phyloP scores from a whole-genome alignment of 2,797 vertebrate genomes.

The Nothura maculosa region DNA sequence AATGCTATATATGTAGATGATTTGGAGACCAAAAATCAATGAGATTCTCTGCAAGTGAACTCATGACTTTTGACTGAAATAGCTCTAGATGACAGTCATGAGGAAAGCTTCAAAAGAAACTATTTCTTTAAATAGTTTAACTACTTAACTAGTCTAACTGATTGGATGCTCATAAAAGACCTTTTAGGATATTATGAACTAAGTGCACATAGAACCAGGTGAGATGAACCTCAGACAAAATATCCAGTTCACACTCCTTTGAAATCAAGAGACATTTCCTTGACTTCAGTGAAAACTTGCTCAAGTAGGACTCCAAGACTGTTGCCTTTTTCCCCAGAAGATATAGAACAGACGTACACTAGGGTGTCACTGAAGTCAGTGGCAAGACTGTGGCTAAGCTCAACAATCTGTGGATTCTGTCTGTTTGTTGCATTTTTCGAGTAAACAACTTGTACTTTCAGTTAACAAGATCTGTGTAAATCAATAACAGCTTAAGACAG shows the following conservation, averaged over 20 bases:
- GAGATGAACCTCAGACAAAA: background rate
- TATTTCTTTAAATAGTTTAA: background rate
- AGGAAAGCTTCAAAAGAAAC: background rate
- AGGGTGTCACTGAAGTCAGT: background rate
- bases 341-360: background rate
- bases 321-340: no score
- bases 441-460: background rate
- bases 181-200: background rate
- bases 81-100: background rate
- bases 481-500: background rate
- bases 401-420: background rate
- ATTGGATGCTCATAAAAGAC: background rate
- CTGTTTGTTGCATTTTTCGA: background rate
- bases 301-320: background rate
- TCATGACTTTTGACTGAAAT: background rate
- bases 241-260: background rate
- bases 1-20: background rate
- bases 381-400: background rate
- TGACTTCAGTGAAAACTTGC: background rate
- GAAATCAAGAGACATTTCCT: background rate
- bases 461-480: background rate
- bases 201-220: background rate
- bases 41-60: fast-evolving
- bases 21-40: background rate
- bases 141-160: no score